phyloP scores from a whole-genome alignment of 2,888 invertebrate genomes.

The Pachliopta kotzebuea region DNA sequence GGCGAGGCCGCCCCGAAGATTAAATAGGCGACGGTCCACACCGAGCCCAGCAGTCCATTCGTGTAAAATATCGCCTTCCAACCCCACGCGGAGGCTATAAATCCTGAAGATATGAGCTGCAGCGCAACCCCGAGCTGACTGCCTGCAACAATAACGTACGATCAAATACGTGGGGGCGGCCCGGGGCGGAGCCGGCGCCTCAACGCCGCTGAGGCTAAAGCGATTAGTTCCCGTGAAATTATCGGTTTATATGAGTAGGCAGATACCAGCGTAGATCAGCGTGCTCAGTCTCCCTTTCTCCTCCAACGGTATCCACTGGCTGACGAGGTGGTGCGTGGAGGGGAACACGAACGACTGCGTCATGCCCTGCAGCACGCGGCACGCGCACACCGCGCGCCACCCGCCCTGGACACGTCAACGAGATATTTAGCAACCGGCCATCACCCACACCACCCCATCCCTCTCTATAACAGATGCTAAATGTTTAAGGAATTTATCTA shows the following conservation, averaged over 20 bases:
- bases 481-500: too few relatives aligned
- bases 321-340: constrained; percentile 81
- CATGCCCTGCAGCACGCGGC: constrained; percentile 84
- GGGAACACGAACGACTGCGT: constrained; percentile 84
- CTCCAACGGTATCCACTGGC: constrained; percentile 83
- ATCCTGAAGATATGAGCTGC: constrained; percentile 87
- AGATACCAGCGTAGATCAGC: constrained; percentile 70
- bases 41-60: constrained; percentile 83
- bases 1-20: constrained; percentile 85
- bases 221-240: too few relatives aligned
- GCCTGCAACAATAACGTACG: constrained; percentile 63
- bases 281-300: constrained; percentile 83
- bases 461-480: too few relatives aligned
- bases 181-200: too few relatives aligned
- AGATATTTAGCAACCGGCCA: not conserved
- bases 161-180: too few relatives aligned
- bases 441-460: too few relatives aligned
- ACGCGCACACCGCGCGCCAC: constrained; percentile 79
- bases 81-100: constrained; percentile 83
- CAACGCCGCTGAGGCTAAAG: too few relatives aligned
- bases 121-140: constrained; percentile 89
- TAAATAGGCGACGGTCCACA: constrained; percentile 82
- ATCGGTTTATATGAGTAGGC: too few relatives aligned
- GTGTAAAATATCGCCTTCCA: constrained; percentile 91
- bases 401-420: constrained; percentile 51